Conservation (phyloP, 2,113 vertebrate species). For the Mus spicilegus region DNA sequence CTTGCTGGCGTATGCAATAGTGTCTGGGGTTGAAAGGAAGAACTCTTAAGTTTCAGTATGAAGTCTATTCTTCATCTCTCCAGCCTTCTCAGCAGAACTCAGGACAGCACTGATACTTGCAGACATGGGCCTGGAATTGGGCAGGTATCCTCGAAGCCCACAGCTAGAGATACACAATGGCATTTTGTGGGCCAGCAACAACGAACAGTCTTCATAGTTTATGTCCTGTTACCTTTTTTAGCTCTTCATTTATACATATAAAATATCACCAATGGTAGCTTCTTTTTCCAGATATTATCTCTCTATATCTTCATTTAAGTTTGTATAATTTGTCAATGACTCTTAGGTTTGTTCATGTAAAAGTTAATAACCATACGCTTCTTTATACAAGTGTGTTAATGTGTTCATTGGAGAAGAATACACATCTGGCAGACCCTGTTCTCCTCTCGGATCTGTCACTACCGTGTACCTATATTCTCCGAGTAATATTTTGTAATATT, state of each 20-base stretch:
- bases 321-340: conserved; percentile 32
- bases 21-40: neutral
- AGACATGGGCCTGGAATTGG: conserved; percentile 77
- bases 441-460: neutral
- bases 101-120: conserved; percentile 83
- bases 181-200: conserved; percentile 16
- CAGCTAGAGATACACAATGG: accelerated
- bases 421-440: neutral
- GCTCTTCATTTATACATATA: neutral
- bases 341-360: conserved; percentile 11
- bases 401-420: neutral
- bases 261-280: conserved; percentile 30
- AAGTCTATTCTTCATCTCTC: conserved; percentile 59
- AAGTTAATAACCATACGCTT: conserved; percentile 33
- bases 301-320: conserved; percentile 64
- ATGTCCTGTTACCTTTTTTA: neutral
- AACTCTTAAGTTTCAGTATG: neutral
- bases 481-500: no score
- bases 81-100: conserved; percentile 83
- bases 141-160: neutral
- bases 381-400: conserved; percentile 41
- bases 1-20: no score
- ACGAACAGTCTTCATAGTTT: neutral
- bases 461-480: neutral
- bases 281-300: conserved; percentile 16